Conservation (phyloP, 2,888 invertebrate genomes). For the Drosophila subquinaria region DNA sequence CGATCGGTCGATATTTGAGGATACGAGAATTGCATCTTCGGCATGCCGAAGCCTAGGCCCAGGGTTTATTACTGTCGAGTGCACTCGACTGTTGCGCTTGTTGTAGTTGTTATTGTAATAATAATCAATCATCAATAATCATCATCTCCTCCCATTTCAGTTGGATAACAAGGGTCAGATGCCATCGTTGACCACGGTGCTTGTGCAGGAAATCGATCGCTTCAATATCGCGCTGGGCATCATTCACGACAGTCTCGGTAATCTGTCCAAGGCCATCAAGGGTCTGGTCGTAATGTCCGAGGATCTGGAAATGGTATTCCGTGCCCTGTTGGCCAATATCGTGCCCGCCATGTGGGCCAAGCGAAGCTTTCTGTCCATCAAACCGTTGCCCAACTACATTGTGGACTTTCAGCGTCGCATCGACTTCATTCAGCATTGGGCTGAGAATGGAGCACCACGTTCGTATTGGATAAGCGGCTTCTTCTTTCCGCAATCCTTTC, state of each 20-base stretch:
- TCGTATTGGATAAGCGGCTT: slow-evolving; percentile 97
- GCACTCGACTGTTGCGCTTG: too few species aligned
- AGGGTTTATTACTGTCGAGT: too few species aligned
- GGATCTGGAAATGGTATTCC: slow-evolving; percentile 93
- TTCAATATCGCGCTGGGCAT: slow-evolving; percentile 91
- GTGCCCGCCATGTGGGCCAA: slow-evolving; percentile 94
- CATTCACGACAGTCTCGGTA: slow-evolving; percentile 91
- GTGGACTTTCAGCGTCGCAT: slow-evolving; percentile 92
- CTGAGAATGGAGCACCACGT: slow-evolving; percentile 89
- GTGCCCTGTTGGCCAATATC: slow-evolving; percentile 91
- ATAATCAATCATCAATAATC: too few species aligned
- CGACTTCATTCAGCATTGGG: slow-evolving; percentile 93
- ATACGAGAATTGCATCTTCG: too few species aligned
- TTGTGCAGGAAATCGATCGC: slow-evolving; percentile 94
- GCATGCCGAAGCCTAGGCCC: too few species aligned
- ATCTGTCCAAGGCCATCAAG: slow-evolving; percentile 94
- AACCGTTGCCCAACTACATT: slow-evolving; percentile 94
- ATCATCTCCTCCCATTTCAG: slow-evolving; percentile 83
- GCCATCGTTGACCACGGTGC: slow-evolving; percentile 93
- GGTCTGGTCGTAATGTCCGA: slow-evolving; percentile 97
- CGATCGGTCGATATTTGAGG: too few species aligned
- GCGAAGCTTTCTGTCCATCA: slow-evolving; percentile 94
- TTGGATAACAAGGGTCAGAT: slow-evolving; percentile 90
- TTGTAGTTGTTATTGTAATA: too few species aligned
- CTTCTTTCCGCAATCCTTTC: slow-evolving; percentile 96